Evolutionary conservation across 1,140 invertebrate genomes (phyloP).

Genomic region (Zaprionus lachaisei): DNA sequence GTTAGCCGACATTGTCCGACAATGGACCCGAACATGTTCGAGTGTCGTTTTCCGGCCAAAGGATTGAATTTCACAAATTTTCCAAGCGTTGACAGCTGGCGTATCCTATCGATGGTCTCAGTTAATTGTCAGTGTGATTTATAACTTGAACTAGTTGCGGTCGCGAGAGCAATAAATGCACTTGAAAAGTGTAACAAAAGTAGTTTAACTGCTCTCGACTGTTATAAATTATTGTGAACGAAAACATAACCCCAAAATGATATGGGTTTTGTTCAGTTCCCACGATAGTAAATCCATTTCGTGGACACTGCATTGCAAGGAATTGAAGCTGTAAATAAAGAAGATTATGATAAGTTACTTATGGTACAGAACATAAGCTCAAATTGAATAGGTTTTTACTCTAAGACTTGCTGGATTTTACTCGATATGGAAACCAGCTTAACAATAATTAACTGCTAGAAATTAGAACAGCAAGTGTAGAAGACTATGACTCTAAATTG

Average conservation of each 20-base stretch:
- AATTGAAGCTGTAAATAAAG: no score
- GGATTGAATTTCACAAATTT: constrained; percentile 57
- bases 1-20: constrained; percentile 39
- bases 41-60: constrained; percentile 64
- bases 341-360: no score
- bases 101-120: constrained; percentile 39
- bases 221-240: not conserved
- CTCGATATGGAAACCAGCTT: no score
- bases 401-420: no score
- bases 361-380: no score
- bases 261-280: not conserved
- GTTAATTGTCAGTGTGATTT: constrained; percentile 50
- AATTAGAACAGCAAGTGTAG: not conserved
- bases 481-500: no score
- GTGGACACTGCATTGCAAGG: no score
- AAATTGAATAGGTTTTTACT: no score
- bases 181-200: not conserved
- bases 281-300: no score
- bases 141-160: constrained; percentile 39
- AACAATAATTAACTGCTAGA: not conserved
- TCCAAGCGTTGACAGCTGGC: constrained; percentile 57
- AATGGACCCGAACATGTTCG: constrained; percentile 31
- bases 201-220: not conserved
- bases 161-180: constrained; percentile 4
- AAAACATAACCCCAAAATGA: not conserved